phyloP scores from a whole-genome alignment of 2,113 vertebrate genomes.

The Oreocharis arfaki region DNA sequence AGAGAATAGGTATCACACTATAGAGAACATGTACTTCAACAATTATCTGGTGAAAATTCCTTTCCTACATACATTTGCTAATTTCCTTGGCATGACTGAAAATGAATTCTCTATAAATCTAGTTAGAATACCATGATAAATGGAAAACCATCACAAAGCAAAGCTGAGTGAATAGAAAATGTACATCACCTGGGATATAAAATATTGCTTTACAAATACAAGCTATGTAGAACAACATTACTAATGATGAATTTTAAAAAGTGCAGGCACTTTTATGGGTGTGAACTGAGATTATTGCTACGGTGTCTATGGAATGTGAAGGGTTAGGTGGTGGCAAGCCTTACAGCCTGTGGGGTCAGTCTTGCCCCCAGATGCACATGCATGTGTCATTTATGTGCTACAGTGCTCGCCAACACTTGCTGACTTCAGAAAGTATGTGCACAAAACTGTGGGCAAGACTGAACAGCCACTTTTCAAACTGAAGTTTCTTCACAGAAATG shows the following conservation, averaged over 20 bases:
- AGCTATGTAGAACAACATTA: not conserved
- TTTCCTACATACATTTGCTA: not conserved
- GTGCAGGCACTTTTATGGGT: not conserved
- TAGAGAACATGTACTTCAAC: not conserved
- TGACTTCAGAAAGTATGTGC: constrained; percentile 29
- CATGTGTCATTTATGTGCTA: not conserved
- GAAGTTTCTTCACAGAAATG: constrained; percentile 38
- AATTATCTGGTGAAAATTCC: not conserved
- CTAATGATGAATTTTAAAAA: not conserved
- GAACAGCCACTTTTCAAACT: constrained; percentile 34
- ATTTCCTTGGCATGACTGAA: not conserved
- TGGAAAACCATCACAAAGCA: not conserved
- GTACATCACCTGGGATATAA: not conserved
- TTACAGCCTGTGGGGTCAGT: constrained; percentile 15
- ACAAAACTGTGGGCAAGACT: constrained; percentile 40
- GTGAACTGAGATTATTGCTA: not conserved
- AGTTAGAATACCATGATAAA: not conserved
- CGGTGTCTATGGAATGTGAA: not conserved
- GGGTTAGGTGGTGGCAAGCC: not conserved
- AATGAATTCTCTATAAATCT: not conserved
- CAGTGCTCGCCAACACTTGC: constrained; percentile 27
- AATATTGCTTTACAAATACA: not conserved
- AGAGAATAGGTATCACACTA: not conserved
- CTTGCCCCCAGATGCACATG: not conserved
- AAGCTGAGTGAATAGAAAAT: not conserved